Conservation (phyloP, 1,140 invertebrate genomes). For the Drosophila subpulchrella region DNA sequence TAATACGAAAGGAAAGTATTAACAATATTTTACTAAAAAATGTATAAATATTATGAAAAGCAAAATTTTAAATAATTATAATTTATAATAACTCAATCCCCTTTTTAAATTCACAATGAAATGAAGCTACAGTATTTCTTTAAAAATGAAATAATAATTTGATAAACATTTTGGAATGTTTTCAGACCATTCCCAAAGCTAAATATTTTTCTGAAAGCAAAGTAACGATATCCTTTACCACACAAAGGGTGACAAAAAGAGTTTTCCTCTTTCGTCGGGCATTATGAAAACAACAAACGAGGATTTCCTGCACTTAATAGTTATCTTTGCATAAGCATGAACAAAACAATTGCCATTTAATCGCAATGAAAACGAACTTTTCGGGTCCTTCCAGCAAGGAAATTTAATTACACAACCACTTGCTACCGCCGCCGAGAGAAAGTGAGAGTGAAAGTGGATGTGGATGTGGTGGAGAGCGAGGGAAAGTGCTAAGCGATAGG, state of each 20-base stretch:
- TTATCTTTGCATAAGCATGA: constrained; percentile 38
- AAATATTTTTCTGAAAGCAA: neutral
- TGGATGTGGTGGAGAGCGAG: neutral
- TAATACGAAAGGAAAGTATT: no score
- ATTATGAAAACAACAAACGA: constrained; percentile 38
- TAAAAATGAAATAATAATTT: neutral
- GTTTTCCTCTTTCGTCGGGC: neutral
- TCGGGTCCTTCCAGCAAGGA: constrained; percentile 24
- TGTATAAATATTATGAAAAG: no score
- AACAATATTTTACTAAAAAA: no score
- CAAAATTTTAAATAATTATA: no score
- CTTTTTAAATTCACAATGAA: neutral
- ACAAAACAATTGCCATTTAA: constrained; percentile 64
- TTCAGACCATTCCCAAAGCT: no score
- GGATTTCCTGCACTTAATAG: constrained; percentile 45
- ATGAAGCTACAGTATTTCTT: neutral
- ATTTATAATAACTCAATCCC: neutral
- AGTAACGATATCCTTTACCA: neutral
- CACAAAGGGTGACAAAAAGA: neutral
- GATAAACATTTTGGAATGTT: neutral
- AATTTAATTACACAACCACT: constrained; percentile 57
- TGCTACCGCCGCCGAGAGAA: constrained; percentile 1
- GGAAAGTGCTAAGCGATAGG: constrained; percentile 43
- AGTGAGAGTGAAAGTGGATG: neutral
- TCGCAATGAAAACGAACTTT: constrained; percentile 53